Base-by-base conservation (phyloP, 1,140 invertebrate species). In the Diploscapter pachys region DNA sequence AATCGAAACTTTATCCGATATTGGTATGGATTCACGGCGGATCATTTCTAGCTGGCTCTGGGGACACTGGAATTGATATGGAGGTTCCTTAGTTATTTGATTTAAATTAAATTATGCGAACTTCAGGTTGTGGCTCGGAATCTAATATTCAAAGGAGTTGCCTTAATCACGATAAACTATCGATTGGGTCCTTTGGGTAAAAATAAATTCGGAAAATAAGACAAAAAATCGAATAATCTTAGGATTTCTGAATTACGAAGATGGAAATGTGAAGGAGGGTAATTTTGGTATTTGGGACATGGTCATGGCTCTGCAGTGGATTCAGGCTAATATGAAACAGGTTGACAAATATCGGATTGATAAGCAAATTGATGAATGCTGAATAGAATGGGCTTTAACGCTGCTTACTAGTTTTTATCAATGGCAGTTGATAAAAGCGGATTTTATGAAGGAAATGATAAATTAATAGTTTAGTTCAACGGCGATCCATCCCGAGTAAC, bases 1-100 rank as follows among this genome's bases (percentile, higher is more conserved):
- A 89, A 78, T 89, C 90, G 52, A 90, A 92, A 81, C 90, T 89
- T 73, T 94, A 92, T 88, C 91, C 94, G n/a, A 93, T 98, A 2
- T 93, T 96, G 91, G 91, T 99, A 67, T 96, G 97, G 87, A 95
- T 99, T 76, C 95, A 98, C 85, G 96, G 94, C 0, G 96, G 96
- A 0, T 93, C 96, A 82, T 99, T 95, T 86, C 89, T 91, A 11
- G 91, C 92, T 79, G 96, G 96, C 2, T 92, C 94, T 6, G 94
- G 93, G 3, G 84, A 84, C 54, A 84, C 82, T 11, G 83, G 83
- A 53, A 81, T 85, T 56, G 79, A 80, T 53, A 83, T 83, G 81
- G 76, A 71, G 69, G 75, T 31, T 31, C 31, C 31, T 31, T 31
- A 31, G 31, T 1, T 31, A 31, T 31, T 31, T 31, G 31, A 31